phyloP scores from a whole-genome alignment of 2,888 invertebrate species.

The Gibbula magus region DNA sequence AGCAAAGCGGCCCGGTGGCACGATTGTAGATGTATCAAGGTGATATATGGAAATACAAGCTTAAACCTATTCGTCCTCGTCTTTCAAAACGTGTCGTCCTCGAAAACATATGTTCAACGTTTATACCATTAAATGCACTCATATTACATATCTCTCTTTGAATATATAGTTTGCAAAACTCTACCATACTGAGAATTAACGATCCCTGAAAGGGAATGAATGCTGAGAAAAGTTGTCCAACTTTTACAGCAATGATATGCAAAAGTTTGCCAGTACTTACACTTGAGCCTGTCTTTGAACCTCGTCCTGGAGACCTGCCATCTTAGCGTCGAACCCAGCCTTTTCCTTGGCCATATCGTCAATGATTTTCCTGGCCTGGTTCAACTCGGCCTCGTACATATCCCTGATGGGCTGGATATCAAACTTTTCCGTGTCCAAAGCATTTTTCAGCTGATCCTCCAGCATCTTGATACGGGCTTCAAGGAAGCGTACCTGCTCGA shows the following conservation, averaged over 20 bases:
- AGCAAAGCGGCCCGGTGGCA: background rate
- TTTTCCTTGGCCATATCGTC: constrained; percentile 75
- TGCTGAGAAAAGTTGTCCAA: no score
- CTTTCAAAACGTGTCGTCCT: no score
- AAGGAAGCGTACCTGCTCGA: constrained; percentile 75
- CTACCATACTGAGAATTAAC: no score
- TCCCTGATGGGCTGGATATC: constrained; percentile 71
- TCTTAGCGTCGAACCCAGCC: constrained; percentile 75
- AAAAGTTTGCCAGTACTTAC: constrained; percentile 44
- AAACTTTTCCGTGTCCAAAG: constrained; percentile 63
- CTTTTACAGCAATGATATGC: no score
- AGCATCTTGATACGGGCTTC: constrained; percentile 73
- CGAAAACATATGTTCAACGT: no score
- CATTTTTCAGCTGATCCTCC: constrained; percentile 66
- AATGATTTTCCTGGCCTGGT: constrained; percentile 75
- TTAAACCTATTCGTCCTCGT: background rate
- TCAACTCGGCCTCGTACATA: constrained; percentile 76
- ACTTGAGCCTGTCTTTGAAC: constrained; percentile 63
- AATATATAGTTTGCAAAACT: no score
- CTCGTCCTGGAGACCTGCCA: constrained; percentile 75
- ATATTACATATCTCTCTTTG: no score
- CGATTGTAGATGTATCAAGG: background rate
- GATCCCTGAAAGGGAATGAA: no score
- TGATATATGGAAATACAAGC: background rate
- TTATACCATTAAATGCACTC: no score